These are phyloP conservation scores for Acrobasis suavella DNA, from an alignment of 2,888 invertebrate species.

Conservation along the genomic window DNA sequence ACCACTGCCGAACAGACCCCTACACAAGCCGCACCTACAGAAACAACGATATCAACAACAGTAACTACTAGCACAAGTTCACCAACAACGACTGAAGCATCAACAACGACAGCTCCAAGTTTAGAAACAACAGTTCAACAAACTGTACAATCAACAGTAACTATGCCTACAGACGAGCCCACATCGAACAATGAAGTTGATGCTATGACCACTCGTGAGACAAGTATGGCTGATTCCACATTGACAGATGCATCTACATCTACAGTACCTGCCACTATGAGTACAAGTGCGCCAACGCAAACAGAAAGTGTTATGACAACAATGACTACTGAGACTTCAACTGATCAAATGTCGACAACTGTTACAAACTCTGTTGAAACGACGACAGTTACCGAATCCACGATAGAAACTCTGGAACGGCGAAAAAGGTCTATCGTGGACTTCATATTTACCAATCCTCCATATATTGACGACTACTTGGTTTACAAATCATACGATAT, in stretches of 20 bases:
- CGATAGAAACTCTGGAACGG: slow-evolving; percentile 62
- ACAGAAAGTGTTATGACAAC: slow-evolving; percentile 27
- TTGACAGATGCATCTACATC: slow-evolving; percentile 34
- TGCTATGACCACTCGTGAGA: slow-evolving; percentile 28
- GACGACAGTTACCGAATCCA: slow-evolving; percentile 41
- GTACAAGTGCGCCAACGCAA: slow-evolving; percentile 26
- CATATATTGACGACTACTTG: slow-evolving; percentile 63
- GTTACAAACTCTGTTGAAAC: slow-evolving; percentile 37
- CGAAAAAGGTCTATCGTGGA: slow-evolving; percentile 71
- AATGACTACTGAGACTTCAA: slow-evolving; percentile 15
- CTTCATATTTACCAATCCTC: slow-evolving; percentile 68
- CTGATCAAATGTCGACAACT: slow-evolving; percentile 25
- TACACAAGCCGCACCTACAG: slow-evolving; percentile 27
- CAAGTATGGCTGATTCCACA: slow-evolving; percentile 23
- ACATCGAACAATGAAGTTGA: slow-evolving; percentile 50
- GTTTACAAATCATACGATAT: slow-evolving; percentile 67
- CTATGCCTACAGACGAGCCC: slow-evolving; percentile 44
- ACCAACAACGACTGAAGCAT: slow-evolving; percentile 28
- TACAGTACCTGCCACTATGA: slow-evolving; percentile 29
- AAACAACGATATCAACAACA: slow-evolving; percentile 34
- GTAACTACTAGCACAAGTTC: slow-evolving; percentile 29
- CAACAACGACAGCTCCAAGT: slow-evolving; percentile 28
- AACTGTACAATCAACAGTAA: slow-evolving; percentile 36
- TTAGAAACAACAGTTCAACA: slow-evolving; percentile 38
- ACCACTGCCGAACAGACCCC: slow-evolving; percentile 25